Percentiles rank a stretch among this genome's conserved stretches.
Evolutionary conservation across 2,113 vertebrate species (phyloP).

Genomic region (Nerophis ophidion): DNA sequence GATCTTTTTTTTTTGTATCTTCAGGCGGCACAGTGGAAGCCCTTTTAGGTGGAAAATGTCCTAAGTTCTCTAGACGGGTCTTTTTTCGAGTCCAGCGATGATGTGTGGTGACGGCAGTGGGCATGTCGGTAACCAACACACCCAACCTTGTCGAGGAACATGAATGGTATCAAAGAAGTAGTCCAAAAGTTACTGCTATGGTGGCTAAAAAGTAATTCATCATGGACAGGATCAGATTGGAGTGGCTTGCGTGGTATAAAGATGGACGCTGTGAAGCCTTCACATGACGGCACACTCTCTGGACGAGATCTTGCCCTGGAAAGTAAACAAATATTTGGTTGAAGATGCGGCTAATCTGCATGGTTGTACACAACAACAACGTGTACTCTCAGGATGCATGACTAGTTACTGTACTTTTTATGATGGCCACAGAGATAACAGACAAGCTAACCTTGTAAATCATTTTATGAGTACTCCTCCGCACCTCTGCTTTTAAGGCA

Average conservation of each 20-base stretch:
- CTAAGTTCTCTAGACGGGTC: too few species aligned
- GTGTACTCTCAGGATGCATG: neutral
- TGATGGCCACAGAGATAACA: neutral
- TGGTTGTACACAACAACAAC: neutral
- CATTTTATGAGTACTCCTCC: neutral
- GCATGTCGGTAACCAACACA: neutral
- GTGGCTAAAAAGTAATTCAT: neutral
- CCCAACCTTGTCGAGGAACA: too few species aligned
- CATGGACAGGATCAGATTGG: neutral
- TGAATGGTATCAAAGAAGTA: neutral
- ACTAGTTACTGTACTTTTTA: neutral
- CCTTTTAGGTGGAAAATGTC: neutral
- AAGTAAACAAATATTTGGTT: neutral
- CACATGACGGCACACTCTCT: slow-evolving; percentile 92
- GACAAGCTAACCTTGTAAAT: neutral
- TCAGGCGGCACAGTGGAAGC: neutral
- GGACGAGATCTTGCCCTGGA: slow-evolving; percentile 81
- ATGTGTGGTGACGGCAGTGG: neutral
- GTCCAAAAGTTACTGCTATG: neutral
- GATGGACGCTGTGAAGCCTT: slow-evolving; percentile 38
- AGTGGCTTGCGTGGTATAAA: neutral
- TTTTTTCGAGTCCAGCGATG: neutral
- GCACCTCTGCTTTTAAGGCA: too few species aligned
- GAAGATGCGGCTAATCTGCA: neutral
- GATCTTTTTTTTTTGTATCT: too few species aligned